Conservation (phyloP, 2,888 invertebrate species). For the Cheilosia variabilis region DNA sequence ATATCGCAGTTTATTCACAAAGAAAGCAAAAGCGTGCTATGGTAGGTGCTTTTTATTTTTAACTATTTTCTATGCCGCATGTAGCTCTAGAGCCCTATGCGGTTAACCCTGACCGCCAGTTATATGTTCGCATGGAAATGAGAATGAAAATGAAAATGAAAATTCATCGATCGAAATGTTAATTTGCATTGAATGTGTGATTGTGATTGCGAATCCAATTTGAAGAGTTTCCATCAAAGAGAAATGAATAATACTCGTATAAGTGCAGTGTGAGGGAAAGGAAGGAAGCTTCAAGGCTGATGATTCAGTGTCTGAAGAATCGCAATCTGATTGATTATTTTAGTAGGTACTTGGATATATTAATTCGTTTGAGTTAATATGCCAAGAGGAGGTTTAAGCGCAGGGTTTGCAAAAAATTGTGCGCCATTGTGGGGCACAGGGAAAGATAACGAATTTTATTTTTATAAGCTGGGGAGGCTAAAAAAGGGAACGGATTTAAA, state of each 20-base stretch:
- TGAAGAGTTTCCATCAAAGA: conserved; percentile 16
- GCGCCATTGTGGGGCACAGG: too few relatives aligned
- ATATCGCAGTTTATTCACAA: neutral
- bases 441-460: too few relatives aligned
- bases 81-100: neutral
- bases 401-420: too few relatives aligned
- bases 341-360: neutral
- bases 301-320: conserved; percentile 10
- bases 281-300: conserved; percentile 21
- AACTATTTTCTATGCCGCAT: neutral
- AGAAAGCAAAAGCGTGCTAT: conserved; percentile 49
- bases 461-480: too few relatives aligned
- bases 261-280: conserved; percentile 1
- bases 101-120: conserved; percentile 66
- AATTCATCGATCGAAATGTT: conserved; percentile 56
- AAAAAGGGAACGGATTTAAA: too few relatives aligned
- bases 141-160: conserved; percentile 61
- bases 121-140: conserved; percentile 47
- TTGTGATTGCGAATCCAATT: conserved; percentile 37
- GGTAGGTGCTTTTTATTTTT: too few relatives aligned
- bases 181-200: conserved; percentile 37
- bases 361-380: neutral
- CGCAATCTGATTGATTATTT: neutral
- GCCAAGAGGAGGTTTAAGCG: neutral
- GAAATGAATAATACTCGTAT: neutral